Evolutionary conservation across 2,797 vertebrate genomes (phyloP).

Genomic region (Sebastes oblongus): DNA sequence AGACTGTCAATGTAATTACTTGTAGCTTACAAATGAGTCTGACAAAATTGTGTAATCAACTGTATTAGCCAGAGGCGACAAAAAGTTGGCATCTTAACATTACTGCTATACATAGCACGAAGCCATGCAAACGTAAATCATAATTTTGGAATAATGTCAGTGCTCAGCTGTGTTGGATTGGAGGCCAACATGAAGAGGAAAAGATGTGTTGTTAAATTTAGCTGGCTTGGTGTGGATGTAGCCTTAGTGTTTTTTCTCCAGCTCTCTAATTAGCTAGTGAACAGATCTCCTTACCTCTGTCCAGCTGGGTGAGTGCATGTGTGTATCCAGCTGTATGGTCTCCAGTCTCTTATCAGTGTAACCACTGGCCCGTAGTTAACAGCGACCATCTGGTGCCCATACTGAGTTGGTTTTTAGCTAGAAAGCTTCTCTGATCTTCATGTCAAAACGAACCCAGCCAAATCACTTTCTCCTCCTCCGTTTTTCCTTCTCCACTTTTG

Average conservation of each 20-base stretch:
- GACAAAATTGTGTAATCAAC: background rate
- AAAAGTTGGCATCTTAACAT: background rate
- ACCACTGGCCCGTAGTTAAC: slow-evolving; percentile 72
- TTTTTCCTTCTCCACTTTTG: background rate
- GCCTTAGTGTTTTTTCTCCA: slow-evolving; percentile 28
- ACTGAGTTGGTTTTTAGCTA: slow-evolving; percentile 46
- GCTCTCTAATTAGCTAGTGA: slow-evolving; percentile 71
- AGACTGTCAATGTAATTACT: background rate
- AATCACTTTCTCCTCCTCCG: slow-evolving; percentile 18
- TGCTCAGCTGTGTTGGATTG: background rate
- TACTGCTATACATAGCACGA: background rate
- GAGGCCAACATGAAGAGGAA: background rate
- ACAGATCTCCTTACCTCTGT: slow-evolving; percentile 57
- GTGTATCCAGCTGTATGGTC: slow-evolving; percentile 66
- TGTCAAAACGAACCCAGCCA: slow-evolving; percentile 16
- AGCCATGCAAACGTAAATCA: background rate
- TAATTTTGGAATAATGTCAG: background rate
- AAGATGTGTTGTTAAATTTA: slow-evolving; percentile 19
- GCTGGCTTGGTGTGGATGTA: background rate
- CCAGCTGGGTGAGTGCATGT: slow-evolving; percentile 46
- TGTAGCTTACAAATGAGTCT: background rate
- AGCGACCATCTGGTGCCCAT: slow-evolving; percentile 71
- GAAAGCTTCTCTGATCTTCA: slow-evolving; percentile 40
- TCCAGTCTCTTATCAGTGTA: slow-evolving; percentile 77
- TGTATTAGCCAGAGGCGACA: background rate